These are phyloP conservation scores for Meteorus sp. DNA, from an alignment of 1,140 invertebrate species.

Conservation along the genomic window DNA sequence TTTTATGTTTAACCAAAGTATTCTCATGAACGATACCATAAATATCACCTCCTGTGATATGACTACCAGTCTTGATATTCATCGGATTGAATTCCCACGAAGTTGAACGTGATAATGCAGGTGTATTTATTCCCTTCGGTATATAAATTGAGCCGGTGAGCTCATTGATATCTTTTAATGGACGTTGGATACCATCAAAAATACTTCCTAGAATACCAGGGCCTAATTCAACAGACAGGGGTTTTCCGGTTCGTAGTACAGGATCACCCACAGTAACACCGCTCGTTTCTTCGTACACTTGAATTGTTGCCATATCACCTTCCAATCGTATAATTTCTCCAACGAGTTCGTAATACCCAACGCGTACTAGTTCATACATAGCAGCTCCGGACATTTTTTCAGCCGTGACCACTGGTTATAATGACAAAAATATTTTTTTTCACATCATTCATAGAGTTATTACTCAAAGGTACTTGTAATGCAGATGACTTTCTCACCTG, in stretches of 20 bases:
- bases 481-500: conserved; percentile 20
- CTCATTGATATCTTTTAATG: conserved; percentile 94
- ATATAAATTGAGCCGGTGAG: conserved; percentile 97
- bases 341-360: conserved; percentile 96
- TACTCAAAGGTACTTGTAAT: too few relatives aligned
- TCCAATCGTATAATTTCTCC: conserved; percentile 99
- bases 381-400: conserved; percentile 99
- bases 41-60: conserved; percentile 97
- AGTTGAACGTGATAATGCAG: conserved; percentile 78
- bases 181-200: conserved; percentile 99
- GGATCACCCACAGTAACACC: conserved; percentile 99
- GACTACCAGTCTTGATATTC: conserved; percentile 83
- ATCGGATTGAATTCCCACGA: conserved; percentile 94
- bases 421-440: conserved; percentile 21
- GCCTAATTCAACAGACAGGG: conserved; percentile 97
- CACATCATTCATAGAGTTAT: too few relatives aligned
- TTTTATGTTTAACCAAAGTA: conserved; percentile 94
- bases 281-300: conserved; percentile 99
- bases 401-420: conserved; percentile 96
- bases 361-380: conserved; percentile 99
- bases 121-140: conserved; percentile 96
- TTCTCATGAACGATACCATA: conserved; percentile 97
- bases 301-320: conserved; percentile 99
- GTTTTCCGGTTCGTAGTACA: conserved; percentile 96
- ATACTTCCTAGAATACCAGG: conserved; percentile 99